Base-by-base conservation (phyloP, 2,888 invertebrate species). In the Cordilura impudica region DNA sequence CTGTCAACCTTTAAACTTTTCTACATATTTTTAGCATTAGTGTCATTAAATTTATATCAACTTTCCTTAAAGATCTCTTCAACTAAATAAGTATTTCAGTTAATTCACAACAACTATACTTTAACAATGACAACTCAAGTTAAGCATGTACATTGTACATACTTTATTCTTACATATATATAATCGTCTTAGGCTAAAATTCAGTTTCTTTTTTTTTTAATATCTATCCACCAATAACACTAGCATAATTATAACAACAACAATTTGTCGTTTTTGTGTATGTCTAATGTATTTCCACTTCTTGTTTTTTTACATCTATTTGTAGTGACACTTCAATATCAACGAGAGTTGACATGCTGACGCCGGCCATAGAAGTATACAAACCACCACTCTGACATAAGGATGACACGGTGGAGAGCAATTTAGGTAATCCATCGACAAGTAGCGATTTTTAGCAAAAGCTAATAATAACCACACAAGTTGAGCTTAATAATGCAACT, bases 321-420 rank as follows among this genome's bases (percentile, higher is more conserved):
- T 67, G 63, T 90, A 94, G 93, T 88, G 94, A 94, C 89, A 93
- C 93, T 85, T 94, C 94, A 85, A 93, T 94, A 90, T 93, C 93
- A 89, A 93, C 93, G 84, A 92, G 93, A 81, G 93, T 94, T 85
- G 93, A 94, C 87, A 90, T 92, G 88, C 90, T 92, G 87, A 92
- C 92, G 87, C 91, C 92, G 84, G 90, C 90, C 82, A 89, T 90
- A 84, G 90, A 90, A 89, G 90, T 90, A n/a, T 90, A 90, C 79
- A 90, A 89, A 78, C 89, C 90, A 82, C 89, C 90, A n/a, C 90
- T 90, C 87, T 90, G 90, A 90, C 90, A 90, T 86, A 90, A 90
- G 85, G 90, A 90, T 82, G 90, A 90, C 87, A 90, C 90, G 86
- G 88, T 90, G 88, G 90, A 90, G 87, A 90, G 90, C 88, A 90